Evolutionary conservation across 2,888 invertebrate genomes (phyloP).

Genomic region (Pristionchus mayeri): DNA sequence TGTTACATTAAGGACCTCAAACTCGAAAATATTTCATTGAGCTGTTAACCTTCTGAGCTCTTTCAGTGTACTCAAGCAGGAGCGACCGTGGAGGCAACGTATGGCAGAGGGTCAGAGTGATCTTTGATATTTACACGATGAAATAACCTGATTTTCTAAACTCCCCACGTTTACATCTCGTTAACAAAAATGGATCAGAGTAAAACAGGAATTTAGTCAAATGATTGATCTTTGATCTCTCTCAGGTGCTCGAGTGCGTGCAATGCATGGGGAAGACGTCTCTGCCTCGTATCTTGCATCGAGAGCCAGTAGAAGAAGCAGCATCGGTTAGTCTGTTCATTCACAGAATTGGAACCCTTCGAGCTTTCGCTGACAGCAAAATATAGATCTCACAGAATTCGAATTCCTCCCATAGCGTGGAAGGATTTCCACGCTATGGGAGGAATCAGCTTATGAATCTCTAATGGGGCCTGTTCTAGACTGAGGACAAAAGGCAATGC

Average conservation of each 20-base stretch:
- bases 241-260: conserved; percentile 47
- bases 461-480: too few species aligned
- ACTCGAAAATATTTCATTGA: background rate
- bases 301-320: background rate
- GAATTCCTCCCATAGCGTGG: too few species aligned
- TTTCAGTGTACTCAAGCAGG: conserved; percentile 44
- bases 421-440: too few species aligned
- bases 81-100: conserved; percentile 44
- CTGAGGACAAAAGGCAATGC: too few species aligned
- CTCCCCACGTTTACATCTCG: background rate
- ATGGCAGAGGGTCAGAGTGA: conserved; percentile 45
- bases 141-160: background rate
- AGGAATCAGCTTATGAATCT: too few species aligned
- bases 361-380: too few species aligned
- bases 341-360: too few species aligned
- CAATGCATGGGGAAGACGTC: conserved; percentile 46
- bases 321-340: conserved; percentile 27
- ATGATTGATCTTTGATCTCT: conserved; percentile 27
- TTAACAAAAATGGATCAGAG: background rate
- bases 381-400: too few species aligned
- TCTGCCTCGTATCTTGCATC: conserved; percentile 43
- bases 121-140: background rate
- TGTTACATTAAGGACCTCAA: background rate
- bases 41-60: background rate
- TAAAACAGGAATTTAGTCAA: background rate